Evolutionary conservation across 2,888 invertebrate genomes (phyloP), one percentile per base, ranked within the genome.

Genomic region (Bellardia bayeri): DNA sequence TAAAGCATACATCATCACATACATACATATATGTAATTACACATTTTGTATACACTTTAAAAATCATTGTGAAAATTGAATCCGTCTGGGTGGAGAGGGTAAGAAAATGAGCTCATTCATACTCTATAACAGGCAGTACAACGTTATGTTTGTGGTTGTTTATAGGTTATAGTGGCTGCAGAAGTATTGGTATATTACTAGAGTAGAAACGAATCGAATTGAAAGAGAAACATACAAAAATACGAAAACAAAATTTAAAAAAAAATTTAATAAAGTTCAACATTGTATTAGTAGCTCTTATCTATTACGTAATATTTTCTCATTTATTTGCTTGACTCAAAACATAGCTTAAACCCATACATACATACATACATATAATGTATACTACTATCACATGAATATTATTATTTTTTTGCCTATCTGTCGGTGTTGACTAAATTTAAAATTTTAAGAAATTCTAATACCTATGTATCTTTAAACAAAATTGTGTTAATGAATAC

Each of bases 281-380:
- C 30, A 76, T 74, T 78, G 72, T 82, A 68, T 33, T 40, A 63
- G 68, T 80, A 79, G 79, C 89, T 91, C 89, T 90, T 91, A 91
- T 91, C 90, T 91, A 91, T 91, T 91, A 91, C 91, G 91, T 91
- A 91, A 91, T 91, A 91, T 91, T 90, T 90, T 88, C 64, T 58
- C 54, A 37, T 42, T 66, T 66, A 49, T 75, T 66, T 69, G 85
- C 81, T 89, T 87, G 86, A 89, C 87, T 89, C 88, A 89, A 90
- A 91, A 89, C 90, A 91, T 85, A 91, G 91, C 91, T 81, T 82
- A 79, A 80, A 72, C 30, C 69, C 23, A 74, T 51, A 49, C 1
- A 23, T 23, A 23, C 1, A 1, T 23, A 23, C 23, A 23, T 23
- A 23, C 1, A 23, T 11, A 58, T 37, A 11, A 42, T 9, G 9